Conservation (phyloP, 2,113 vertebrate genomes). For the Brachyistius frenatus region DNA sequence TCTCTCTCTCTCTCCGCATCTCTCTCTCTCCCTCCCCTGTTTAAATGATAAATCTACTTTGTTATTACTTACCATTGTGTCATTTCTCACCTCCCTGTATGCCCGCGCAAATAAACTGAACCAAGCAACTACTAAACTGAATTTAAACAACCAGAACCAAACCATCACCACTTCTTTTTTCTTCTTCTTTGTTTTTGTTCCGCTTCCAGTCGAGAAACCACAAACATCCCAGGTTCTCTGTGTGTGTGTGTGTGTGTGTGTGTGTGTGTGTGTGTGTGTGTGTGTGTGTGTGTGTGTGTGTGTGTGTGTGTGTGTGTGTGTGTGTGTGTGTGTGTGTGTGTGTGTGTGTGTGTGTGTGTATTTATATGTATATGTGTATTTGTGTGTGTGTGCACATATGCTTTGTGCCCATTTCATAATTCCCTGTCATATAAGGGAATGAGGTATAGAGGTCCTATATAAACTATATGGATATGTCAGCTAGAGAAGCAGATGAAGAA, state of each 20-base stretch:
- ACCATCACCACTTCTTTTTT: not conserved
- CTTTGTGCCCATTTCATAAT: conserved; percentile 20
- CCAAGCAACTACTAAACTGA: conserved; percentile 1
- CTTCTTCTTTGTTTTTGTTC: not conserved
- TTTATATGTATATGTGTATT: too few relatives aligned
- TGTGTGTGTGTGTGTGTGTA: not conserved
- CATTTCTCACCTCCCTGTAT: conserved; percentile 13
- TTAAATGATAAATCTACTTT: conserved; percentile 38
- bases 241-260: too few relatives aligned
- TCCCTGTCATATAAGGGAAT: not conserved
- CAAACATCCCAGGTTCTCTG: too few relatives aligned
- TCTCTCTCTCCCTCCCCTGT: not conserved
- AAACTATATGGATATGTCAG: conserved; percentile 35
- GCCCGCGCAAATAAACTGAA: conserved; percentile 21
- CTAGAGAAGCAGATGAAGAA: conserved; percentile 10
- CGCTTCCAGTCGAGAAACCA: not conserved
- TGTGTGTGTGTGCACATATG: not conserved
- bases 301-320: too few relatives aligned
- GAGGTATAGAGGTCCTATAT: not conserved
- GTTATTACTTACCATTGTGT: conserved; percentile 31
- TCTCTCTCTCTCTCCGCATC: conserved; percentile 12
- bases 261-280: too few relatives aligned
- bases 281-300: too few relatives aligned
- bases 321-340: too few relatives aligned
- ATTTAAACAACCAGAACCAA: conserved; percentile 29